Percentiles rank a stretch among this genome's conserved stretches.
These are phyloP conservation scores for Sardina pilchardus DNA, from an alignment of 2,113 vertebrate species.

Conservation along the genomic window DNA sequence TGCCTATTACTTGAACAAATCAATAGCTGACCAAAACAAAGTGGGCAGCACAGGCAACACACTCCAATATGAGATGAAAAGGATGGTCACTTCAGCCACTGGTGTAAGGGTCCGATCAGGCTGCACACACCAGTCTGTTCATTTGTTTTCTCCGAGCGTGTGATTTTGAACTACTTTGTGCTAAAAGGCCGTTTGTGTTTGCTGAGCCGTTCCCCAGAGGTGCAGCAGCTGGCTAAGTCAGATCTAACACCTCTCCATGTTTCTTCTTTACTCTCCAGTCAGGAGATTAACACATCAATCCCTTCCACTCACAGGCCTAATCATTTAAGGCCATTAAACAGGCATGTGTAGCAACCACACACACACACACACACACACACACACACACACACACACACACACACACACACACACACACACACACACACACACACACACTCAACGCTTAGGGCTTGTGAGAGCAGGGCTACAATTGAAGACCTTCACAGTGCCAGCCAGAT, in stretches of 20 bases:
- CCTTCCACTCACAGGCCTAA: background rate
- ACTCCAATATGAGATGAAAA: background rate
- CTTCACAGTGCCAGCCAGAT: background rate
- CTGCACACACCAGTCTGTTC: background rate
- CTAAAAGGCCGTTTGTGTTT: background rate
- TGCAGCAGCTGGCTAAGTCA: too few species aligned
- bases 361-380: constrained; percentile 28
- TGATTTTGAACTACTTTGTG: background rate
- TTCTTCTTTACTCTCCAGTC: background rate
- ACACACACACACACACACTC: too few species aligned
- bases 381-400: constrained; percentile 14
- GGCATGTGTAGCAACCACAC: too few species aligned
- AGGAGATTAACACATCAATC: background rate
- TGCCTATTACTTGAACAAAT: background rate
- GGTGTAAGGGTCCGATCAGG: background rate
- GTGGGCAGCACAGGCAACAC: background rate
- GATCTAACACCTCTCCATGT: too few species aligned
- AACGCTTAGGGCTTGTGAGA: background rate
- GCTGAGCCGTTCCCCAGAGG: background rate
- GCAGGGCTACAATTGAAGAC: background rate
- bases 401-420: background rate
- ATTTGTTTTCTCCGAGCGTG: background rate
- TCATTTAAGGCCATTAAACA: too few species aligned
- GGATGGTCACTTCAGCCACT: background rate
- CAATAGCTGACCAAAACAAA: background rate